Conservation (phyloP, 2,113 vertebrate species). For the Dasyprocta punctata region DNA sequence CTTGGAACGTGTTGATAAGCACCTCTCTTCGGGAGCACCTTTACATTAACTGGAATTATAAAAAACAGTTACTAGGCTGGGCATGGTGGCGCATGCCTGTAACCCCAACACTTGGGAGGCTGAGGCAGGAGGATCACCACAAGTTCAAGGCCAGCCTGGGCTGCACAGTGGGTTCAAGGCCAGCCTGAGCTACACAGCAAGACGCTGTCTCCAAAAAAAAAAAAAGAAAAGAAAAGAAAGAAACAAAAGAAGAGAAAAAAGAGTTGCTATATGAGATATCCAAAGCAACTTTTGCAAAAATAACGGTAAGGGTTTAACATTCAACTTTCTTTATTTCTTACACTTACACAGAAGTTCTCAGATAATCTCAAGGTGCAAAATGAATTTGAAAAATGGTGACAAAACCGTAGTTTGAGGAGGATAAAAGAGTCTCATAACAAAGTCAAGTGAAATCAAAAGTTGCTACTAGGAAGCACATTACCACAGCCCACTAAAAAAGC, state of each 20-base stretch:
- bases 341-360: not conserved
- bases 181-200: not conserved
- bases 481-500: not conserved
- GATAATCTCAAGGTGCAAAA: not conserved
- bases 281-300: constrained; percentile 7
- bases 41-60: not conserved
- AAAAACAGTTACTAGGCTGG: not conserved
- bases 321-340: not conserved
- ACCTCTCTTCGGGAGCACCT: not conserved
- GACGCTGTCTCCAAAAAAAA: not conserved
- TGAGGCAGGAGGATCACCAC: not conserved
- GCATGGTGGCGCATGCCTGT: not conserved
- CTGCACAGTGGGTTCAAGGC: not conserved
- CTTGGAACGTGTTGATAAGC: not conserved
- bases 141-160: not conserved
- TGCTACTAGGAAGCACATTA: not conserved
- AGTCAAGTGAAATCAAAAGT: not conserved
- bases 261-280: too few relatives aligned
- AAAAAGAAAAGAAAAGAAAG: not conserved
- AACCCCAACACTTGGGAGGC: not conserved
- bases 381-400: not conserved
- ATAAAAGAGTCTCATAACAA: not conserved
- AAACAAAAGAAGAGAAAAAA: too few relatives aligned
- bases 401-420: not conserved
- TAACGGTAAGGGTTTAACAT: not conserved